A percentile compares a stretch with the other conserved stretches of the same genome.
Evolutionary conservation across 2,113 vertebrate species (phyloP).

Genomic region (Spea bombifrons): DNA sequence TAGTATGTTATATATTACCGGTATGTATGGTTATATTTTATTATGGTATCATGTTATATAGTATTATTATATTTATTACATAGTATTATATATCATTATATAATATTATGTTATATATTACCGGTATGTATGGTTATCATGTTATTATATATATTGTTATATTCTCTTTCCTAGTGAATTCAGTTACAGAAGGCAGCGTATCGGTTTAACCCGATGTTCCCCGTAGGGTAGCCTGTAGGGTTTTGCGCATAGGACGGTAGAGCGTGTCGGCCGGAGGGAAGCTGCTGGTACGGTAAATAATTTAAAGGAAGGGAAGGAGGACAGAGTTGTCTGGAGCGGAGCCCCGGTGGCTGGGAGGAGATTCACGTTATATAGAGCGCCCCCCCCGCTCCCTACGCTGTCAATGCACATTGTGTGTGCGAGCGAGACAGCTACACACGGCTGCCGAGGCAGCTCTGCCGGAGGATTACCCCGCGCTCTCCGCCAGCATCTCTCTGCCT

Average conservation of each 20-base stretch:
- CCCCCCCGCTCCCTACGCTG: constrained; percentile 1
- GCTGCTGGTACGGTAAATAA: constrained; percentile 1
- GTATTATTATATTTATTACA: too few species aligned
- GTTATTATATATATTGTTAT: too few species aligned
- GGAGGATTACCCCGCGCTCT: background rate
- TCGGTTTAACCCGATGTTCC: constrained; percentile 5
- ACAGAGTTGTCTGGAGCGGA: background rate
- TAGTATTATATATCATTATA: too few species aligned
- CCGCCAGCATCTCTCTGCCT: constrained; percentile 26
- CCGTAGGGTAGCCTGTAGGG: too few species aligned
- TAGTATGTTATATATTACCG: too few species aligned
- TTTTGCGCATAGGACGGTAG: too few species aligned
- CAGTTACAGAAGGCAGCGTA: background rate
- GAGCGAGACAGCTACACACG: background rate
- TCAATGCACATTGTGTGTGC: constrained; percentile 6
- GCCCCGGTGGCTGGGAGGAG: constrained; percentile 27
- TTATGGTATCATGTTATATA: too few species aligned
- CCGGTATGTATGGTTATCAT: too few species aligned
- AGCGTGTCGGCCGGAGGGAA: background rate
- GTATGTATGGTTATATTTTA: too few species aligned
- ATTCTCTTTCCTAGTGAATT: too few species aligned
- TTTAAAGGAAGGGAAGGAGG: constrained; percentile 32
- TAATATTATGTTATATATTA: too few species aligned
- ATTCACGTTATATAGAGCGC: constrained; percentile 1
- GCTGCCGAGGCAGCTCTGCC: constrained; percentile 20